Base-by-base conservation (phyloP, 2,113 vertebrate species). In the Tychaedon coryphoeus region DNA sequence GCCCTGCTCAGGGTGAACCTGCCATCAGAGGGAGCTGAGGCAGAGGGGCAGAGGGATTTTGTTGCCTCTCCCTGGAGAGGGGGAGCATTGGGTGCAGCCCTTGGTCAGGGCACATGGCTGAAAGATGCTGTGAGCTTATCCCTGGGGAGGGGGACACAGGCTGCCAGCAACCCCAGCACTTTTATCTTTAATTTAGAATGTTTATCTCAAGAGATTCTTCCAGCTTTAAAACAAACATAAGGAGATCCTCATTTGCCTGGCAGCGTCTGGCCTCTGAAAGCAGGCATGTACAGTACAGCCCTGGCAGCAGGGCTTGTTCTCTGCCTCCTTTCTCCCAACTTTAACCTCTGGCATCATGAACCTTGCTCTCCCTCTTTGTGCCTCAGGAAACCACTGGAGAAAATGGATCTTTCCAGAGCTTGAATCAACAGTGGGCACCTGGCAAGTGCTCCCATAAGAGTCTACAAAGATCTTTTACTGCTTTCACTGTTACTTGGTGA, bases 151-250 rank as follows among this genome's bases (percentile, higher is more conserved):
- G 88, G 84, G 56, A 56, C 16, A 29, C 56, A 80, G 79, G 75
- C 83, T 92, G 72, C 73, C 5, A 5, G 86, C 72, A 96, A 92
- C 71, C 69, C 91, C 65, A 61, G 83, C 6, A 40, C 90, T 96
- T 93, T 86, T 95, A 95, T 97, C 95, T 97, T 96, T 97, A 97
- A 97, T 97, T 97, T 95, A 96, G 53, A 61, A 70, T 94, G 91
- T 93, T 96, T 97, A 96, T 96, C 94, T 96, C 86, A 75, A 90
- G 90, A 95, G 93, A 95, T 91, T 90, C 90, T 90, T 95, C 17
- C 19, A 93, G 96, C 93, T 97, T 97, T 96, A 94, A 93, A 97
- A 89, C 82, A 91, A 94, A 69, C 2, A 26, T 93, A 94, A 96
- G 91, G 93, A 95, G 90, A 90, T 92, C 94, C 94, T 91, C 53